Base-by-base conservation (phyloP, 2,113 vertebrate genomes). In the Neomonachus schauinslandi region DNA sequence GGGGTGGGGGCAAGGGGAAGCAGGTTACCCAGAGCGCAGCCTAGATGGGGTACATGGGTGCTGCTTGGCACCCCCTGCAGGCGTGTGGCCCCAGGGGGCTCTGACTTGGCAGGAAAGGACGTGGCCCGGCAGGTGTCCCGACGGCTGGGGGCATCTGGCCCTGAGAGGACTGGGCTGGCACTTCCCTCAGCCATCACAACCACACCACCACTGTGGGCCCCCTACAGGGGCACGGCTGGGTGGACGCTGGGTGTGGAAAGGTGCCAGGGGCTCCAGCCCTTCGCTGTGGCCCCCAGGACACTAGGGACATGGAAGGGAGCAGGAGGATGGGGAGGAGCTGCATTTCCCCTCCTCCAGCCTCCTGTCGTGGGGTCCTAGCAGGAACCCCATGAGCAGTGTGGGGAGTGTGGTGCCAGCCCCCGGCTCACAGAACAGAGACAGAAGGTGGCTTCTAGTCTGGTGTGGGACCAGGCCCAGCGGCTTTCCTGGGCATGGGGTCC, bases 401-500 rank as follows among this genome's bases (percentile, higher is more conserved):
- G 4, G 21, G 84, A 10, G 61, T 7, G 11, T 9, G 2, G 7
- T 5, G 13, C 63, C 21, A 2, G 7, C 2, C 18, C 12, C 13
- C 5, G 21, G 67, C 51, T 55, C 85, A 26, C 15, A 0, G 22
- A 36, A 24, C n/a, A 21, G 65, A 72, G n/a, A 16, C 15, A 39
- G n/a, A 57, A 18, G 53, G n/a, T 26, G 51, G 31, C 13, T 49
- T 87, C 21, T 18, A 9, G 36, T 72, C 19, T 39, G 71, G 71
- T 72, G 19, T 36, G 21, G 46, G 46, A 16, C 46, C 10, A 12
- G 36, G 26, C 36, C 53, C 13, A 5, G 26, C 18, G 5, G 86
- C 18, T 39, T 51, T 51, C 12, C 26, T 4, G 5, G 51, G 16
- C 10, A 0, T 2, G 19, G 18, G 24, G 71, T 39, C 33, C 51